Evolutionary conservation across 2,888 invertebrate species (phyloP).

Genomic region (Rugalucina vietnamica): DNA sequence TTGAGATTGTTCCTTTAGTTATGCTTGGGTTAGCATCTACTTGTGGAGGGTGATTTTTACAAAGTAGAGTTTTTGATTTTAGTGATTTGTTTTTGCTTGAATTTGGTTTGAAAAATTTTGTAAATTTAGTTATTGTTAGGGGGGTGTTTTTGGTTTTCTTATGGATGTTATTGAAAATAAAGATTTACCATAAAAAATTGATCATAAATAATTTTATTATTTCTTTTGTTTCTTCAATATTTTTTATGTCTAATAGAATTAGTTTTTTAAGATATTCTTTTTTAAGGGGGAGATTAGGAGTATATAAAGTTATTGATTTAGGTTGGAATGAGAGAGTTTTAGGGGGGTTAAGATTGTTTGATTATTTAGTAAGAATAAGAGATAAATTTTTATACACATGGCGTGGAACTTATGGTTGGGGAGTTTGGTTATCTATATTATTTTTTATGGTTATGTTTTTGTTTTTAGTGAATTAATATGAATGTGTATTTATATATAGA

Average conservation of each 20-base stretch:
- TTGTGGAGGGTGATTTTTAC: neutral
- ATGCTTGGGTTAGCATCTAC: neutral
- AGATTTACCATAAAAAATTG: too few relatives aligned
- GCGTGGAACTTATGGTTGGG: neutral
- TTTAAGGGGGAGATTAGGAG: too few relatives aligned
- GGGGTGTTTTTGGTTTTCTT: neutral
- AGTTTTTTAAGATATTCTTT: neutral
- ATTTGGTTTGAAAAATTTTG: neutral
- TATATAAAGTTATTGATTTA: neutral
- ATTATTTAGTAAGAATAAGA: neutral
- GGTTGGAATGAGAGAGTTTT: neutral
- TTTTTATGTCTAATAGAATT: neutral
- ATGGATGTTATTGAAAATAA: neutral
- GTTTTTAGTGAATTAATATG: too few relatives aligned
- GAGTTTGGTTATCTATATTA: too few relatives aligned
- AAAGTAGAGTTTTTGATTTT: neutral
- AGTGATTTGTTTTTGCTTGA: neutral
- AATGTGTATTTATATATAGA: too few relatives aligned
- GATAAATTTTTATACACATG: neutral
- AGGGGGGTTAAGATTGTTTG: neutral
- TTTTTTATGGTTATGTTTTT: too few relatives aligned
- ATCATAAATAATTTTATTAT: neutral
- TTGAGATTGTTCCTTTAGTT: neutral
- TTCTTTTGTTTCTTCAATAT: neutral
- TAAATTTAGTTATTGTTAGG: neutral